Conservation (phyloP, 2,113 vertebrate genomes). For the Myrmecobius fasciatus region DNA sequence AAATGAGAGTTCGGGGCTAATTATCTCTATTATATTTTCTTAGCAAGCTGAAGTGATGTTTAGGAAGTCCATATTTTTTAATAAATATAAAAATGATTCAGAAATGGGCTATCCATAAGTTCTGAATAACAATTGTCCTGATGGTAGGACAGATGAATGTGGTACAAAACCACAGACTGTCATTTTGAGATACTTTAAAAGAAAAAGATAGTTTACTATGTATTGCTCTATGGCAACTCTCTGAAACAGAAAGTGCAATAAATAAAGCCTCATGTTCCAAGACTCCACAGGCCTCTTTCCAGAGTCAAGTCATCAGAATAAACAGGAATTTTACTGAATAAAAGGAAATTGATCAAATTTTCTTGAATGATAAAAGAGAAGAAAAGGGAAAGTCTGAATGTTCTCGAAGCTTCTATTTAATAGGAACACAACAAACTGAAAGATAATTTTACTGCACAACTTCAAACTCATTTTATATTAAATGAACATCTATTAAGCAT, state of each 20-base stretch:
- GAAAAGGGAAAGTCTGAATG: neutral
- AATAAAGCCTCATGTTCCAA: neutral
- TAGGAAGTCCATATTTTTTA: neutral
- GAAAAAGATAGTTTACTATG: accelerated
- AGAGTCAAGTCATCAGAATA: neutral
- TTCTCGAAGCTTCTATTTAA: neutral
- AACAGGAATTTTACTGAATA: accelerated
- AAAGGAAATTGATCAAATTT: neutral
- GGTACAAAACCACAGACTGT: neutral
- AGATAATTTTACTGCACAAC: neutral
- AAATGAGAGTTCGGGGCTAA: neutral
- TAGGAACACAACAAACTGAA: neutral
- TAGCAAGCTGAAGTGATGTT: neutral
- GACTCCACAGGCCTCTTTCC: accelerated
- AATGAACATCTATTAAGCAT: neutral
- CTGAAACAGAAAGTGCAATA: neutral
- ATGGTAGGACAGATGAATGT: neutral
- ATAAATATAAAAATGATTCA: neutral
- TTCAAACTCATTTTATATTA: neutral
- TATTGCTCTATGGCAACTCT: neutral
- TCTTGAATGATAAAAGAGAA: neutral
- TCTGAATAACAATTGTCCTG: neutral
- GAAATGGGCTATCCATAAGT: neutral
- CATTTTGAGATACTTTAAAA: accelerated
- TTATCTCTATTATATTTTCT: neutral